Conservation (phyloP, 37 sponge, comb jelly and placozoan genomes). For the Geodia barretti region DNA sequence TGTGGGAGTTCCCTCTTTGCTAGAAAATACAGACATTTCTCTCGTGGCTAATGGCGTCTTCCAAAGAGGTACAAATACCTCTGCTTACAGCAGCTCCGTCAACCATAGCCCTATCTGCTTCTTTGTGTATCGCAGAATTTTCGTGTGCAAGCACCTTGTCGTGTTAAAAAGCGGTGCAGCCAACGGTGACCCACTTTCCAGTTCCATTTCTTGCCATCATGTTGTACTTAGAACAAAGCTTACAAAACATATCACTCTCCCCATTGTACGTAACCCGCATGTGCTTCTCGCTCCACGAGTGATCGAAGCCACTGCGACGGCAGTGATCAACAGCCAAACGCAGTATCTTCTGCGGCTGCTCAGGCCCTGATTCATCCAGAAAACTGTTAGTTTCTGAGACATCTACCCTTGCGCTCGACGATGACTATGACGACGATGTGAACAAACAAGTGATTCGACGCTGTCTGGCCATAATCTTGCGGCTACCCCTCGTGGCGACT, state of each 20-base stretch:
- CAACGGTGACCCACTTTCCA: constrained; percentile 19
- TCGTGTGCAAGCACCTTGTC: constrained; percentile 5
- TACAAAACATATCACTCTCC: too few relatives aligned
- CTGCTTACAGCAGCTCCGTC: background rate
- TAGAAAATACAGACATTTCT: constrained; percentile 29
- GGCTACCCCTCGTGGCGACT: too few relatives aligned
- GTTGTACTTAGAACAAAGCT: too few relatives aligned
- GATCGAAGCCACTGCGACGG: constrained; percentile 5
- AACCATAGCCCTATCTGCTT: constrained; percentile 2
- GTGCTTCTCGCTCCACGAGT: background rate
- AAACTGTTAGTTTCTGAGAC: too few relatives aligned
- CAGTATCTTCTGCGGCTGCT: too few relatives aligned
- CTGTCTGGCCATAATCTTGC: too few relatives aligned
- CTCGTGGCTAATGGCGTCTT: constrained; percentile 7
- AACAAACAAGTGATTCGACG: too few relatives aligned
- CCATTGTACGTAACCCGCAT: background rate
- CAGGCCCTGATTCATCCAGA: too few relatives aligned
- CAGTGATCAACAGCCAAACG: constrained; percentile 7
- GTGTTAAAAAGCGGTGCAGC: background rate
- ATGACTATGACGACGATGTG: too few relatives aligned
- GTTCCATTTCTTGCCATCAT: constrained; percentile 4
- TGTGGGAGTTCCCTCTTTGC: constrained; percentile 19
- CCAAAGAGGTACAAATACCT: constrained; percentile 14
- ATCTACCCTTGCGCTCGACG: background rate
- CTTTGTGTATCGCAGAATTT: constrained; percentile 15